These are phyloP conservation scores for Nothoprocta perdicaria DNA, from an alignment of 2,113 vertebrate genomes.

Conservation along the genomic window DNA sequence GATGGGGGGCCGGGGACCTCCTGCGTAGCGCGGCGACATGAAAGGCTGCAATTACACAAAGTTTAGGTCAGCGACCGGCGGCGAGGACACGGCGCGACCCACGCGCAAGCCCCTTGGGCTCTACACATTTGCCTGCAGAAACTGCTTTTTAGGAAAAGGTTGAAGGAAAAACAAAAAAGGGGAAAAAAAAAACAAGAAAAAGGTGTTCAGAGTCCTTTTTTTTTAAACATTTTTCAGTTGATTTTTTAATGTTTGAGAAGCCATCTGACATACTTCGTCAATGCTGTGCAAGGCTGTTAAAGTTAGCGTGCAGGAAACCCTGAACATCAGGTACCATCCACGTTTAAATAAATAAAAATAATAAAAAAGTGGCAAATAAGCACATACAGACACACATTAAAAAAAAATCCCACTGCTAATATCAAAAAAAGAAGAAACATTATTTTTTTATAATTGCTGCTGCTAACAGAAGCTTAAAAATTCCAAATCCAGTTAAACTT, in stretches of 20 bases:
- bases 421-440: conserved; percentile 24
- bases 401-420: conserved; percentile 48
- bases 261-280: conserved; percentile 7
- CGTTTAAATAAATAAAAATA: conserved; percentile 37
- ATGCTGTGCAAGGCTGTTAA: conserved; percentile 52
- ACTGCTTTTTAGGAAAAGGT: conserved; percentile 28
- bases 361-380: conserved; percentile 62
- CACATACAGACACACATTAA: conserved; percentile 66
- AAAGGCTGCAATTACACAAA: conserved; percentile 89
- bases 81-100: conserved; percentile 52
- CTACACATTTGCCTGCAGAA: conserved; percentile 32
- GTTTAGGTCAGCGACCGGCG: conserved; percentile 69
- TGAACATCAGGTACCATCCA: conserved; percentile 36
- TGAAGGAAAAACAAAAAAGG: neutral
- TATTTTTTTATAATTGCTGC: conserved; percentile 43
- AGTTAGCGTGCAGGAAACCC: conserved; percentile 61
- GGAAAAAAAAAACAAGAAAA: neutral
- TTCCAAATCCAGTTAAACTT: conserved; percentile 29
- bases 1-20: conserved; percentile 96
- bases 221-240: conserved; percentile 20
- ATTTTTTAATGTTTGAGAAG: conserved; percentile 27
- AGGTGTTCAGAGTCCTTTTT: conserved; percentile 16
- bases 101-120: conserved; percentile 53
- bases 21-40: conserved; percentile 97
- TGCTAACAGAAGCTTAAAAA: conserved; percentile 57